Percentiles rank a stretch among this genome's conserved stretches.
phyloP scores from a whole-genome alignment of 2,113 vertebrate genomes.

The Maccullochella peelii region DNA sequence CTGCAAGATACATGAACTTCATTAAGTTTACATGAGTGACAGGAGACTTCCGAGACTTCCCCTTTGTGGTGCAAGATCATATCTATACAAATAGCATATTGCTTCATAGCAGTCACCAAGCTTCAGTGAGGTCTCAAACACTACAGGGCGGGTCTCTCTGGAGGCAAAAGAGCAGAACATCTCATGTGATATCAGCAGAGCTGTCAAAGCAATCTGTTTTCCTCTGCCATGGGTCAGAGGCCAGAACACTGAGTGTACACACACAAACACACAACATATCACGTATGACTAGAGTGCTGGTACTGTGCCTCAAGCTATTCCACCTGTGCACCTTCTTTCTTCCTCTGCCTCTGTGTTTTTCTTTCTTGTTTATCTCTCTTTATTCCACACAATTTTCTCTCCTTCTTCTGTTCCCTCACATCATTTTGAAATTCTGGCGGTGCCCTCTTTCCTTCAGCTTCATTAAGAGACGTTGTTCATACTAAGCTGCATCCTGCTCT shows the following conservation, averaged over 20 bases:
- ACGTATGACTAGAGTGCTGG: slow-evolving; percentile 14
- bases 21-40: slow-evolving; percentile 39
- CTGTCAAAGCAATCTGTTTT: slow-evolving; percentile 70
- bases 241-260: slow-evolving; percentile 17
- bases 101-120: slow-evolving; percentile 18
- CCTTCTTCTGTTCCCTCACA: not conserved
- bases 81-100: slow-evolving; percentile 44
- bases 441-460: slow-evolving; percentile 42
- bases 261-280: slow-evolving; percentile 17
- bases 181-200: slow-evolving; percentile 59
- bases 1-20: slow-evolving; percentile 43
- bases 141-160: slow-evolving; percentile 50
- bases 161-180: slow-evolving; percentile 64
- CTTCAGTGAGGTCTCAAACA: slow-evolving; percentile 35
- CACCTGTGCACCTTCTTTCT: slow-evolving; percentile 32
- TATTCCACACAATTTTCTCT: not conserved
- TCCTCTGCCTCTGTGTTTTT: slow-evolving; percentile 23
- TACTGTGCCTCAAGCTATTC: slow-evolving; percentile 39
- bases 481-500: slow-evolving; percentile 34
- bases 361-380: slow-evolving; percentile 16
- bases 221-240: slow-evolving; percentile 51
- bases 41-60: slow-evolving; percentile 17
- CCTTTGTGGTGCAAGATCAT: slow-evolving; percentile 45
- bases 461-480: slow-evolving; percentile 61
- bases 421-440: slow-evolving; percentile 24